phyloP scores from a whole-genome alignment of 53 echinoderm and acorn worm species.

The Temnopleurus reevesii region DNA sequence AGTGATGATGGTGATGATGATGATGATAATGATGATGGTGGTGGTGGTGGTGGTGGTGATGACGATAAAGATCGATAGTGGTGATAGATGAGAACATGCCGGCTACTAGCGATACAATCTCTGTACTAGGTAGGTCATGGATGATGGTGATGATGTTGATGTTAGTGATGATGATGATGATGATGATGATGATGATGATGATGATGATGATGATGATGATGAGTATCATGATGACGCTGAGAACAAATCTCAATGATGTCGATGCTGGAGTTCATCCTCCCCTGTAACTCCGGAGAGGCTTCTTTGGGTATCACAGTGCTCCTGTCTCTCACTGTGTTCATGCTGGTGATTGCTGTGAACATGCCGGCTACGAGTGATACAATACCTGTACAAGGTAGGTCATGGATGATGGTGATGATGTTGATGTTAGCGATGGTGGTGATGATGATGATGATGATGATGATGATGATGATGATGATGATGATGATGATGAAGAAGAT shows the following conservation, averaged over 20 bases:
- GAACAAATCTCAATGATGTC: slow-evolving; percentile 99
- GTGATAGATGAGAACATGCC: slow-evolving; percentile 89
- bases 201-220: background rate
- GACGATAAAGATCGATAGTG: background rate
- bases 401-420: no score
- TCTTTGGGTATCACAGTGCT: slow-evolving; percentile 97
- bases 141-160: background rate
- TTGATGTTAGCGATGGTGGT: no score
- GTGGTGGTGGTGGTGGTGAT: no score
- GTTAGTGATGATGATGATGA: background rate
- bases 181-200: background rate
- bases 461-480: no score
- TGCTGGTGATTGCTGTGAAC: slow-evolving; percentile 96
- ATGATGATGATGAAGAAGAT: no score
- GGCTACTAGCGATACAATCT: slow-evolving; percentile 79
- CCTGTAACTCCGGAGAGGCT: slow-evolving; percentile 97
- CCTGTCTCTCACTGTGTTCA: slow-evolving; percentile 94
- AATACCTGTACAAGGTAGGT: slow-evolving; percentile 90
- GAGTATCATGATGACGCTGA: no score
- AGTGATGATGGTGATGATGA: no score
- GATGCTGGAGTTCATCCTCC: slow-evolving; percentile 91
- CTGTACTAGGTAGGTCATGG: no score
- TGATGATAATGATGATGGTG: no score
- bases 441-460: no score
- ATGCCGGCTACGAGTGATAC: slow-evolving; percentile 96